Base-by-base conservation (phyloP, 1,140 invertebrate species). In the Drosophila nikananu region DNA sequence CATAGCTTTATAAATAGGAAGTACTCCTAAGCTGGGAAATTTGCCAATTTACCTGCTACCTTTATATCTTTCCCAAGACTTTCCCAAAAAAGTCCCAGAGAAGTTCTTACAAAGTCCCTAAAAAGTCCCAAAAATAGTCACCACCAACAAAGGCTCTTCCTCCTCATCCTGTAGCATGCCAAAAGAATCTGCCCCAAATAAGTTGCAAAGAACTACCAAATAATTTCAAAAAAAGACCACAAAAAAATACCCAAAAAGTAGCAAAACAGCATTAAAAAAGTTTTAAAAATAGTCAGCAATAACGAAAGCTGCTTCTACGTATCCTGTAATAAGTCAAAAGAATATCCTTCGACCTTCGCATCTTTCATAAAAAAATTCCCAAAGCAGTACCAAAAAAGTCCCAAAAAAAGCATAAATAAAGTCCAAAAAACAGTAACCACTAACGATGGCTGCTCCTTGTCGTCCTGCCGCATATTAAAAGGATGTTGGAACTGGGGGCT, bases 381-480 rank as follows among this genome's bases (percentile, higher is more conserved):
- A 35, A 35, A 9, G 30, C 30, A 32, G 30, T 32, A 10, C 8
- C 30, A 32, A 32, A 32, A 17, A 49, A 46, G 2, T 13, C 19
- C 19, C 12, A 23, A 25, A 49, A 7, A 23, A 3, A 4, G 32
- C 12, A 15, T 13, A 0, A 25, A 17, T 25, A 17, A 49, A 46
- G 5, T 6, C 19, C 12, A 5, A 23, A 25, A 49, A 15, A 49
- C 2, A 49, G 8, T 25, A 4, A 6, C 15, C 7, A 54, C 62
- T 82, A 82, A 67, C 67, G 80, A 82, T 81, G 54, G 32, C 46
- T 42, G 13, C 54, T 12, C 49, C 19, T 35, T 21, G 1, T 12
- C 27, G n/a, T 23, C 57, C 23, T 42, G 37, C 19, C 15, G 3
- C 54, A 42, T 9, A 6, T 27, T 54, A 64, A 41, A 58, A 37